Evolutionary conservation across 2,113 vertebrate genomes (phyloP).

Genomic region (Brachyhypopomus occidentalis): DNA sequence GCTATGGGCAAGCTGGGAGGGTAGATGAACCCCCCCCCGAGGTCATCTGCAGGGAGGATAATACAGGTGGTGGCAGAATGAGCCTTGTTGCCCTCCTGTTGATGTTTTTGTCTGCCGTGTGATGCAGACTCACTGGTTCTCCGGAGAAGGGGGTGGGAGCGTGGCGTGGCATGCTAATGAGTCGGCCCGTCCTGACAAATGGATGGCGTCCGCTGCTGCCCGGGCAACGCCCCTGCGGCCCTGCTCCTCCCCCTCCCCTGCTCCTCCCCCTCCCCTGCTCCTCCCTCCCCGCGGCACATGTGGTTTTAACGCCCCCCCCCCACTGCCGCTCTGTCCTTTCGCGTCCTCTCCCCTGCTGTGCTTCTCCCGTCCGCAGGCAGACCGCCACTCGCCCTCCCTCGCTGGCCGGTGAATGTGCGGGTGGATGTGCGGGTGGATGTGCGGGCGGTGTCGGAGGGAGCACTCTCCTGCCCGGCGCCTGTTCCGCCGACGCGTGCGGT

Average conservation of each 20-base stretch:
- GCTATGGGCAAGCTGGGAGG: neutral
- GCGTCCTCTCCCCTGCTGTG: neutral
- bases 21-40: conserved; percentile 23
- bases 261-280: conserved; percentile 7
- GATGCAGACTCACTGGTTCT: conserved; percentile 39
- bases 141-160: conserved; percentile 16
- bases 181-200: conserved; percentile 2
- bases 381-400: neutral
- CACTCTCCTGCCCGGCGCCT: neutral
- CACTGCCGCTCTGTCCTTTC: neutral
- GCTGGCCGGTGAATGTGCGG: too few relatives aligned
- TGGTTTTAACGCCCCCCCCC: neutral
- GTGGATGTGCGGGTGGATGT: neutral
- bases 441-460: neutral
- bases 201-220: conserved; percentile 5
- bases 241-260: conserved; percentile 13
- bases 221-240: neutral
- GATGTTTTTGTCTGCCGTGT: conserved; percentile 3
- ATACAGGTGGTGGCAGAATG: conserved; percentile 12
- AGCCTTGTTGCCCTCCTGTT: neutral
- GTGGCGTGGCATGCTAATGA: conserved; percentile 49
- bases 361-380: neutral
- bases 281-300: conserved; percentile 1
- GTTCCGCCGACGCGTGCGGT: neutral
- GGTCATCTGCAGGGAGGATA: conserved; percentile 6